phyloP scores from a whole-genome alignment of 2,797 vertebrate species.

The Trematomus bernacchii region DNA sequence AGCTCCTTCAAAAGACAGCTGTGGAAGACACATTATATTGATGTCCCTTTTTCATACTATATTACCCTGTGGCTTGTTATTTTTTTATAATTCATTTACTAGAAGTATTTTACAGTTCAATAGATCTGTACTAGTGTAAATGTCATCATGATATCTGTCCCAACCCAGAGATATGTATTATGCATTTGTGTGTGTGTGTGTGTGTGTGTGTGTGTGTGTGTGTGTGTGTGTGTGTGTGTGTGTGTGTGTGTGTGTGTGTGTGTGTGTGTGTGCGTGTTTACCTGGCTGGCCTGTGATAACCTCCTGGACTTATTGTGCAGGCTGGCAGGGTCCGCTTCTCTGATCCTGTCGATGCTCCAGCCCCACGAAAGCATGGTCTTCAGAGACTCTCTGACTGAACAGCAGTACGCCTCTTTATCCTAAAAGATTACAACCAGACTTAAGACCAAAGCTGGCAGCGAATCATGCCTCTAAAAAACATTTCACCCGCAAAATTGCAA shows the following conservation, averaged over 20 bases:
- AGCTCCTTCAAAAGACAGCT: conserved; percentile 92
- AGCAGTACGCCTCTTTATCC: conserved; percentile 95
- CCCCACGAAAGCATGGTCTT: conserved; percentile 96
- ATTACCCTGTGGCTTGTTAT: neutral
- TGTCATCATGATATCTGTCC: neutral
- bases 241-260: conserved; percentile 1
- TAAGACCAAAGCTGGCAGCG: neutral
- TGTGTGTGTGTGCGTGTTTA: conserved; percentile 49
- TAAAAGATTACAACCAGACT: conserved; percentile 53
- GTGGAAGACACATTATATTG: conserved; percentile 1
- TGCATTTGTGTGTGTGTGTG: too few species aligned
- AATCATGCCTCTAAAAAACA: neutral
- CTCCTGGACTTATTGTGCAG: conserved; percentile 91
- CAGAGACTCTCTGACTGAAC: conserved; percentile 93
- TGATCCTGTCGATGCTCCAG: conserved; percentile 92
- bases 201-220: neutral
- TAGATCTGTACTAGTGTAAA: neutral
- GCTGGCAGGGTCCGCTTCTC: conserved; percentile 91
- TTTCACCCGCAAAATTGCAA: neutral
- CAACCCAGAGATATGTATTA: neutral
- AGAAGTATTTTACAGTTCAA: neutral
- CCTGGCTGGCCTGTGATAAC: conserved; percentile 95
- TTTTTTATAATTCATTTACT: too few species aligned
- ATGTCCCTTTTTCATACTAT: neutral
- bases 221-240: neutral